These are phyloP conservation scores for Leucoraja ocellata DNA, from an alignment of 2,797 vertebrate species.

Conservation along the genomic window DNA sequence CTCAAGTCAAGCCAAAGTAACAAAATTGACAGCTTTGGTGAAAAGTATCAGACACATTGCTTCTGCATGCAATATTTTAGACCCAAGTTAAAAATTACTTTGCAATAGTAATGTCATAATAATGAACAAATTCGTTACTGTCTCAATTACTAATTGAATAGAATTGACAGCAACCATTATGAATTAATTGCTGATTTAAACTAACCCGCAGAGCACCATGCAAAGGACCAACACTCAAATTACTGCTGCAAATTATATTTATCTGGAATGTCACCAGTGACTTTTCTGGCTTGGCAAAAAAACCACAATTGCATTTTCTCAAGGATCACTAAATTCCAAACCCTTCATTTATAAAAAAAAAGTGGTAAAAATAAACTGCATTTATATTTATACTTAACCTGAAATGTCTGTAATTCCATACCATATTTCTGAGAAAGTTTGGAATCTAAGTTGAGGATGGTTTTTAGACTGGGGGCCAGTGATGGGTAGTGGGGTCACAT, in stretches of 20 bases:
- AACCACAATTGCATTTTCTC: background rate
- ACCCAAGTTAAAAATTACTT: background rate
- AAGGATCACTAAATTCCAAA: background rate
- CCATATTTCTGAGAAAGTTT: background rate
- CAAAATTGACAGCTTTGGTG: background rate
- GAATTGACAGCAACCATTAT: background rate
- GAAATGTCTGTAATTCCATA: background rate
- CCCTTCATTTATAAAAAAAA: background rate
- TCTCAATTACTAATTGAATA: constrained; percentile 2
- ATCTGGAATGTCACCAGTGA: background rate
- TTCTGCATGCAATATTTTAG: background rate
- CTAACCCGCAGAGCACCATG: background rate
- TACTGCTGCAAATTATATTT: background rate
- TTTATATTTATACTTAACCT: background rate
- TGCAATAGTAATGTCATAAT: background rate
- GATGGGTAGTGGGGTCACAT: no score
- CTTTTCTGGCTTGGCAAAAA: background rate
- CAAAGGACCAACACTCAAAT: background rate
- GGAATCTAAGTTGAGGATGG: no score
- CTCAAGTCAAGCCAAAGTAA: background rate
- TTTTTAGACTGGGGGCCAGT: no score
- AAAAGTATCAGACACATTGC: background rate
- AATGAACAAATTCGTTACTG: background rate
- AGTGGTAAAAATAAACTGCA: background rate
- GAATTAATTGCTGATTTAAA: background rate